Evolutionary conservation across 2,888 invertebrate genomes (phyloP), one percentile per base, ranked within the genome.

Genomic region (Perdita meconis): DNA sequence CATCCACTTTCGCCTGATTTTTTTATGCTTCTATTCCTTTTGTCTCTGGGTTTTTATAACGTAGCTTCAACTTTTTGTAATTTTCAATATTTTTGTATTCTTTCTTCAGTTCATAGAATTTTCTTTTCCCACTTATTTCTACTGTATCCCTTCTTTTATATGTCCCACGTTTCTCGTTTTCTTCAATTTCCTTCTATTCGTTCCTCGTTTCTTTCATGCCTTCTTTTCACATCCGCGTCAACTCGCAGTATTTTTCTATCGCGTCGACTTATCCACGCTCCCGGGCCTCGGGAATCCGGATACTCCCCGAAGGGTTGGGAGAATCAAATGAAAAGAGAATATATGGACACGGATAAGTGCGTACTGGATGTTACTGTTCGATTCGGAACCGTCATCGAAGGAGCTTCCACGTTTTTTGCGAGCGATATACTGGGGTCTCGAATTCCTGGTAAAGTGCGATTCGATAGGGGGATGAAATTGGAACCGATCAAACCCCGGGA

Each of bases 201-300:
- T 19, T 50, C 8, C 10, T 34, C 61, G 6, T 4, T 13, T 40
- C 16, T 22, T 5, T n/a, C 6, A 5, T 36, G 22, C 30, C 22
- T 55, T 44, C 22, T 30, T 16, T 47, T 55, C 36, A 4, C 51
- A 34, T 51, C 40, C 22, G 6, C 36, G 40, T 36, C 63, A 50
- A n/a, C 22, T 56, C 8, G 3, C 38, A 40, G 55, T 70, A 51
- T 74, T 57, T 74, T 57, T 40, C 56, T 63, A 74, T 80, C 77
- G 71, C 57, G 36, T 51, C 61, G 61, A 34, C 56, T 63, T 73
- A 61, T 19, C 47, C 19, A 19, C 51, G 19, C 72, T 80, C 65
- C 67, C 81, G 34, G 47, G 6, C 70, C 69, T 63, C 56, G 82
- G 82, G 87, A 86, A 84, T 84, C 82, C 80, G 82, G 78, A 26